These are phyloP conservation scores for Sinotaia quadrata DNA, from an alignment of 2,888 invertebrate genomes.

Conservation along the genomic window DNA sequence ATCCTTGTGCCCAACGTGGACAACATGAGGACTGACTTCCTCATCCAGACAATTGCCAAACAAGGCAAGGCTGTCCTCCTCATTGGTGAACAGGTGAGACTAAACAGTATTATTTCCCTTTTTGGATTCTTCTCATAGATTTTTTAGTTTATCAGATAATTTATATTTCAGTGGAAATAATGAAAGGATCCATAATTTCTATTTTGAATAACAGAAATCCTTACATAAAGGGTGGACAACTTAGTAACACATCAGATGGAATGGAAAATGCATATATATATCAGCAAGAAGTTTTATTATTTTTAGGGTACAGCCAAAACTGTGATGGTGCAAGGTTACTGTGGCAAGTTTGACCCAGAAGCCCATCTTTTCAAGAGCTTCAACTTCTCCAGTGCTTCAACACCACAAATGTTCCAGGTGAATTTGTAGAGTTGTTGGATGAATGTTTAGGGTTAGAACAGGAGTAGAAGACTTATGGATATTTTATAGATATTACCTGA, in stretches of 20 bases:
- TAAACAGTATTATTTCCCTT: too few relatives aligned
- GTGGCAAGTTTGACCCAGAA: slow-evolving; percentile 87
- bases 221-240: too few relatives aligned
- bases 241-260: too few relatives aligned
- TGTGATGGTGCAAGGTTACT: slow-evolving; percentile 96
- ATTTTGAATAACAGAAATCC: too few relatives aligned
- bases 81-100: slow-evolving; percentile 72
- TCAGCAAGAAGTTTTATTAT: neutral
- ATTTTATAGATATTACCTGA: neutral
- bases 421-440: neutral
- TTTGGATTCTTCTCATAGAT: too few relatives aligned
- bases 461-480: neutral
- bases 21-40: slow-evolving; percentile 71
- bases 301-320: slow-evolving; percentile 94
- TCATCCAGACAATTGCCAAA: slow-evolving; percentile 70
- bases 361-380: slow-evolving; percentile 89
- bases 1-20: slow-evolving; percentile 73
- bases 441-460: neutral
- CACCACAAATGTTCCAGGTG: slow-evolving; percentile 88
- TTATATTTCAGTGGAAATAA: too few relatives aligned
- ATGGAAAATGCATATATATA: neutral
- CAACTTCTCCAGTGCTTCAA: slow-evolving; percentile 96
- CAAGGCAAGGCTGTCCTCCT: slow-evolving; percentile 72
- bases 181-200: too few relatives aligned
- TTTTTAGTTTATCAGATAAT: too few relatives aligned